phyloP scores from a whole-genome alignment of 2,797 vertebrate species.

The Kryptopterus vitreolus region DNA sequence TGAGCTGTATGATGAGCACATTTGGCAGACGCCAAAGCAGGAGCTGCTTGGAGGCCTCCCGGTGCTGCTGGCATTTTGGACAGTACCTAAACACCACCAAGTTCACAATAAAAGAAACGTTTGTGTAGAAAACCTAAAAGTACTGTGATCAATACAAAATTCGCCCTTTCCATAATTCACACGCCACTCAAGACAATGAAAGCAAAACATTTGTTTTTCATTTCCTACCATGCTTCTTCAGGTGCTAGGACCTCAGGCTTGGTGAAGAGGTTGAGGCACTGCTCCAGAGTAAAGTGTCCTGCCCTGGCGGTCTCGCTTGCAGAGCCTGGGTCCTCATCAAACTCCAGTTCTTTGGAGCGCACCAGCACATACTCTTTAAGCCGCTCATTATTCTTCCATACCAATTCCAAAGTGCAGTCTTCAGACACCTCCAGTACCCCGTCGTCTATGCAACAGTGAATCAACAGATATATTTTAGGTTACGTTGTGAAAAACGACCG shows the following conservation, averaged over 20 bases:
- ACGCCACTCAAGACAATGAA: not conserved
- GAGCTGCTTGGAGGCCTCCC: conserved; percentile 96
- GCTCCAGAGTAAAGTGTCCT: conserved; percentile 96
- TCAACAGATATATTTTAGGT: not conserved
- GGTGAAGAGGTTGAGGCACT: conserved; percentile 98
- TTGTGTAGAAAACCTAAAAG: not conserved
- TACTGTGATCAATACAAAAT: not conserved
- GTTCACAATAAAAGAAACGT: not conserved
- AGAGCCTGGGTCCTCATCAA: conserved; percentile 89
- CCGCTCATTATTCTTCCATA: conserved; percentile 98
- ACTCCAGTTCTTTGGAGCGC: conserved; percentile 94
- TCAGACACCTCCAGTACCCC: conserved; percentile 81
- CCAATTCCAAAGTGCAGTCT: conserved; percentile 85
- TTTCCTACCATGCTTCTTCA: conserved; percentile 92
- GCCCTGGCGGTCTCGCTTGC: conserved; percentile 90
- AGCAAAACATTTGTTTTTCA: not conserved
- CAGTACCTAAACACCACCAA: conserved; percentile 82
- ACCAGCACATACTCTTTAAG: conserved; percentile 94
- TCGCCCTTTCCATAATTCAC: not conserved
- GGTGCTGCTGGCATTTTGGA: conserved; percentile 96
- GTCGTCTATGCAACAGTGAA: conserved; percentile 74
- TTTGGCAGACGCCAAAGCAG: conserved; percentile 96
- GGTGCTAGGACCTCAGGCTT: conserved; percentile 96
- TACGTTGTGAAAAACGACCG: not conserved
- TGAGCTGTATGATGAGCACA: conserved; percentile 97